Conservation (phyloP, 2,797 vertebrate species). For the Neosilurus mollespiculum region DNA sequence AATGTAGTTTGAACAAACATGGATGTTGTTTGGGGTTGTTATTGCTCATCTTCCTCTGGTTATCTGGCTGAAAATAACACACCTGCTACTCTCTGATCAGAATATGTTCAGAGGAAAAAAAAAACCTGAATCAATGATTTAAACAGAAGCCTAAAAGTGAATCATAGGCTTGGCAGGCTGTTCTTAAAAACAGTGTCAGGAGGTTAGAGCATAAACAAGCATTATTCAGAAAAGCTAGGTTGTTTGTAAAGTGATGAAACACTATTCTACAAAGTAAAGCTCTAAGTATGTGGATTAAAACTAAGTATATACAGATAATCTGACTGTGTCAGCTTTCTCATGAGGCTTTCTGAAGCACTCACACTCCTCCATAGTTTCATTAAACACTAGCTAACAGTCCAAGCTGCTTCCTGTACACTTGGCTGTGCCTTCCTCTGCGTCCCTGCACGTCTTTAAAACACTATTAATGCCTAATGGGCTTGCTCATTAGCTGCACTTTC, state of each 20-base stretch:
- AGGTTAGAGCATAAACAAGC: slow-evolving; percentile 2
- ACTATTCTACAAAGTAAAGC: background rate
- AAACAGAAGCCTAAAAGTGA: background rate
- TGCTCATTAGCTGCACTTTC: slow-evolving; percentile 72
- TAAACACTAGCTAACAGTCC: slow-evolving; percentile 22
- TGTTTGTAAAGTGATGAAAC: background rate
- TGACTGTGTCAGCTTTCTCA: background rate
- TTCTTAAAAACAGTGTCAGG: slow-evolving; percentile 18
- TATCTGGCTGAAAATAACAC: slow-evolving; percentile 19
- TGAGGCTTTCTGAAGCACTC: background rate
- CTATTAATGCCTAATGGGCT: slow-evolving; percentile 74
- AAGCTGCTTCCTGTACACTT: slow-evolving; percentile 20
- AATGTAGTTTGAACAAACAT: background rate
- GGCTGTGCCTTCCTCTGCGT: slow-evolving; percentile 37
- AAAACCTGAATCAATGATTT: slow-evolving; percentile 1
- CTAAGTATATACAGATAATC: background rate
- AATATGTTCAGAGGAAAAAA: slow-evolving; percentile 2
- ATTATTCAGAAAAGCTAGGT: background rate
- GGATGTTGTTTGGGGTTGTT: background rate
- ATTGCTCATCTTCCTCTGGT: slow-evolving; percentile 23
- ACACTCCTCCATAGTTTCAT: slow-evolving; percentile 14
- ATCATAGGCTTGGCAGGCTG: slow-evolving; percentile 9
- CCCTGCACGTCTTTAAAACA: slow-evolving; percentile 70
- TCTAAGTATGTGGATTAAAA: background rate
- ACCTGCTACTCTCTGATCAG: slow-evolving; percentile 18